Conservation (phyloP, 2,888 invertebrate species). For the Hermaeophaga mercurialis region DNA sequence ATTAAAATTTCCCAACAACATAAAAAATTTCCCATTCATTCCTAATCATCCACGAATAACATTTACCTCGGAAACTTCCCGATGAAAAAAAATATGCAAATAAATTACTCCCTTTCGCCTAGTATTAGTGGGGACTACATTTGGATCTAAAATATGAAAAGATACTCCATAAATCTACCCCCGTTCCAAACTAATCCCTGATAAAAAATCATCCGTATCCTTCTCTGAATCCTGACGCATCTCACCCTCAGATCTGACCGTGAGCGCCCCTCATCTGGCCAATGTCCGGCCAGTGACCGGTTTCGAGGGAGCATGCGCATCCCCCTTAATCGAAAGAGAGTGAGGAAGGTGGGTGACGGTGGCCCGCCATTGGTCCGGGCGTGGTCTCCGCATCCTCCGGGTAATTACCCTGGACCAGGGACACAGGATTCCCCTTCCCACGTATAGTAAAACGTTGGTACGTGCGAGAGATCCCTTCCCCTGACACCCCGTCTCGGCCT, state of each 20-base stretch:
- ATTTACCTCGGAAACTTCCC: too few relatives aligned
- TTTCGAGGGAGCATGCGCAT: constrained; percentile 43
- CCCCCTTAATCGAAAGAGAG: constrained; percentile 47
- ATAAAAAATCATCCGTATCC: neutral
- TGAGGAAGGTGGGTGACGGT: constrained; percentile 45
- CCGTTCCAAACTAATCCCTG: neutral
- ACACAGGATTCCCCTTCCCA: constrained; percentile 50
- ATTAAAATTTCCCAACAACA: too few relatives aligned
- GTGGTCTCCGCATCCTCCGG: constrained; percentile 56
- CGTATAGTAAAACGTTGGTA: constrained; percentile 37
- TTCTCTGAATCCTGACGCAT: constrained; percentile 2
- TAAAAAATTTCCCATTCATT: too few relatives aligned
- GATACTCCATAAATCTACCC: too few relatives aligned
- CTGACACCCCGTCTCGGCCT: constrained; percentile 49
- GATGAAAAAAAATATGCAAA: too few relatives aligned
- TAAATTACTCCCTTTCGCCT: too few relatives aligned
- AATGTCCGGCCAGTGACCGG: constrained; percentile 54
- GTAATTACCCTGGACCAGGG: constrained; percentile 59
- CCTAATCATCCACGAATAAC: too few relatives aligned
- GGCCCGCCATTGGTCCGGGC: constrained; percentile 56
- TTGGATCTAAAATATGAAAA: too few relatives aligned
- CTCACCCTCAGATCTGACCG: constrained; percentile 38
- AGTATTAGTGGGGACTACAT: too few relatives aligned
- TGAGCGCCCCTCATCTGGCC: constrained; percentile 51
- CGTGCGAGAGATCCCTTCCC: constrained; percentile 23